Conservation (phyloP, 1,140 invertebrate species). For the Rhopalosiphum padi region DNA sequence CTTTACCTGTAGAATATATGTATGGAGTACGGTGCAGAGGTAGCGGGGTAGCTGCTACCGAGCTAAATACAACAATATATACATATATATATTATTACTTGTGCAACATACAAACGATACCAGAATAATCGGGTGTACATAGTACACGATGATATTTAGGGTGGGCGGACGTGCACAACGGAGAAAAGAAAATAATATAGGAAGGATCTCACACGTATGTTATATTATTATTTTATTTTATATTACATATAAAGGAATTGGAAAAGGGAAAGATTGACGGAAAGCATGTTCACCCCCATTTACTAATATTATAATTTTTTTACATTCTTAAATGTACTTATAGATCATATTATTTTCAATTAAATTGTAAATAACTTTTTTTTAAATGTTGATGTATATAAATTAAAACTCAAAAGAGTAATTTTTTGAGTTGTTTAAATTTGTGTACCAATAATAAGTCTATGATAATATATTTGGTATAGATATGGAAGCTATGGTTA, state of each 20-base stretch:
- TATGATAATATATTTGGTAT: neutral
- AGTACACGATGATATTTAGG: neutral
- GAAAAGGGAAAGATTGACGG: neutral
- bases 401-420: neutral
- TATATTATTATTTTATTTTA: neutral
- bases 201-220: neutral
- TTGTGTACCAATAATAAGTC: neutral
- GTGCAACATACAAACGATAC: neutral
- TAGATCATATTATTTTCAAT: neutral
- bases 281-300: neutral
- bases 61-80: neutral
- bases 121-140: neutral
- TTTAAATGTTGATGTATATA: neutral
- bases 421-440: neutral
- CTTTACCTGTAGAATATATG: neutral
- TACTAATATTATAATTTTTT: neutral
- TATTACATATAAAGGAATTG: neutral
- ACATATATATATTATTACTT: neutral
- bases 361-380: neutral
- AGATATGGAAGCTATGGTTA: neutral
- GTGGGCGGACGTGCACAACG: neutral
- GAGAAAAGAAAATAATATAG: neutral
- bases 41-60: neutral
- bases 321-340: no score
- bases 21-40: neutral